These are phyloP conservation scores for Gavialis gangeticus DNA, from an alignment of 2,113 vertebrate species.

Conservation along the genomic window DNA sequence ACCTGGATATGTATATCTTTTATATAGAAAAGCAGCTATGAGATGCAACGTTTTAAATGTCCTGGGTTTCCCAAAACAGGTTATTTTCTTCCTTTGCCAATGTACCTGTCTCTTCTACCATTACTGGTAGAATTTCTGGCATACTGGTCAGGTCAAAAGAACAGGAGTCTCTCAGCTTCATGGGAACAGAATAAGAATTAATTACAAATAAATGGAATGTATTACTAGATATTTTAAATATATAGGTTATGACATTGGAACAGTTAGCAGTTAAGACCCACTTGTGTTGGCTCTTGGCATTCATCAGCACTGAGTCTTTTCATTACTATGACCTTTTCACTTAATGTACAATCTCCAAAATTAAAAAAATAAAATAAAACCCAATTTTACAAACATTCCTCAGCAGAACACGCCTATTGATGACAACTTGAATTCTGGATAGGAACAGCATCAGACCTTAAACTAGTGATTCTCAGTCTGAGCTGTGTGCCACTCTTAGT, in stretches of 20 bases:
- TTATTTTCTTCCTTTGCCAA: background rate
- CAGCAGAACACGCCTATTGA: background rate
- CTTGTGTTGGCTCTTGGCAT: background rate
- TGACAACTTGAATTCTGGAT: background rate
- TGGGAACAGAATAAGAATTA: background rate
- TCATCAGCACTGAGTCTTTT: conserved; percentile 25
- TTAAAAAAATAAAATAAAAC: background rate
- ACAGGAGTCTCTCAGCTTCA: background rate
- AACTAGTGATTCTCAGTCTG: background rate
- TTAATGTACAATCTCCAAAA: background rate
- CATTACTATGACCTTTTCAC: background rate
- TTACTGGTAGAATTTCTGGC: background rate
- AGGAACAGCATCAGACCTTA: background rate
- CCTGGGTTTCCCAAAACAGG: background rate
- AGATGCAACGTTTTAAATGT: background rate
- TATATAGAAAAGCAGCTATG: background rate
- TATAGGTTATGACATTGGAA: conserved; percentile 22
- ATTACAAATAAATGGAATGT: background rate
- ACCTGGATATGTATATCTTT: background rate
- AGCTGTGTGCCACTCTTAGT: background rate
- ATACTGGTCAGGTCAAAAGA: background rate
- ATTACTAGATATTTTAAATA: background rate
- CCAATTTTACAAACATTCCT: background rate
- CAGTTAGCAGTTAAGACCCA: conserved; percentile 8
- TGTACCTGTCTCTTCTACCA: background rate